These are phyloP conservation scores for Anolis sagrei DNA, from an alignment of 2,113 vertebrate genomes.

Conservation along the genomic window DNA sequence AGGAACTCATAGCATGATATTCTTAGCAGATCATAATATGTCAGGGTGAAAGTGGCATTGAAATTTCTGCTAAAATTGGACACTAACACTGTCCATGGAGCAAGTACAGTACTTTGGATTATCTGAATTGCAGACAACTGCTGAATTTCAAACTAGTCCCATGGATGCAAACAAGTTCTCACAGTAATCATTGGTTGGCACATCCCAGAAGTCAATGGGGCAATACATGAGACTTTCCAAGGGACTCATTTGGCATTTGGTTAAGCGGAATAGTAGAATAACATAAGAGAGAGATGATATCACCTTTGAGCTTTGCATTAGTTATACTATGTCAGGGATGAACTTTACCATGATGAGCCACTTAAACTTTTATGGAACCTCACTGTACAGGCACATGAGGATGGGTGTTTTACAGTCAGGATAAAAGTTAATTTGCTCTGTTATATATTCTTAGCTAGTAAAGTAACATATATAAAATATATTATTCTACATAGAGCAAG, in stretches of 20 bases:
- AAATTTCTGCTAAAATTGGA: background rate
- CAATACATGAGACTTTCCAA: constrained; percentile 14
- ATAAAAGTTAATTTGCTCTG: constrained; percentile 31
- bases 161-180: constrained; percentile 32
- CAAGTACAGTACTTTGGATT: background rate
- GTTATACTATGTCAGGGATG: constrained; percentile 11
- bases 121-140: background rate
- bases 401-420: constrained; percentile 41
- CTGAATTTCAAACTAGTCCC: constrained; percentile 3
- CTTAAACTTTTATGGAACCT: constrained; percentile 30
- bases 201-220: constrained; percentile 23
- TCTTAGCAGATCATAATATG: background rate
- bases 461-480: constrained; percentile 6
- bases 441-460: constrained; percentile 19
- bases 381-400: constrained; percentile 25
- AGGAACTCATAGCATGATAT: background rate
- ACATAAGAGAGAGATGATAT: constrained; percentile 20
- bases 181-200: background rate
- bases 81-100: too few species aligned
- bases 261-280: constrained; percentile 8
- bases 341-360: background rate
- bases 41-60: background rate
- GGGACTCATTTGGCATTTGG: constrained; percentile 41
- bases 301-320: constrained; percentile 46
- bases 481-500: background rate